A percentile compares a stretch with the other conserved stretches of the same genome.
phyloP scores from a whole-genome alignment of 1,140 invertebrate genomes.

The Ridgeia piscesae region DNA sequence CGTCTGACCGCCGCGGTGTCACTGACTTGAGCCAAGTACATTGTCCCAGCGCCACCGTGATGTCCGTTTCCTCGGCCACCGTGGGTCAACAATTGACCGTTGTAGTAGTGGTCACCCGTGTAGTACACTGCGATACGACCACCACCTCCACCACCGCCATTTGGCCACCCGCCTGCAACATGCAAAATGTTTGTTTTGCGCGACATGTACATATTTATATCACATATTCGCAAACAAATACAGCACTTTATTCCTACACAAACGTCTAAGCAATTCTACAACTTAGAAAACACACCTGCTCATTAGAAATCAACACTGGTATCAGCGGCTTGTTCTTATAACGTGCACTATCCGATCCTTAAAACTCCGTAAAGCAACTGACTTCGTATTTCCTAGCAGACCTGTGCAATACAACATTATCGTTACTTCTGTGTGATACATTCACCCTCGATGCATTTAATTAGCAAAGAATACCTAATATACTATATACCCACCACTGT shows the following conservation, averaged over 20 bases:
- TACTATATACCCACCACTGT: too few species aligned
- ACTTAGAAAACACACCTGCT: background rate
- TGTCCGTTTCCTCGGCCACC: conserved; percentile 38
- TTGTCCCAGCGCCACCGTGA: conserved; percentile 42
- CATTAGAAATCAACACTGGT: background rate
- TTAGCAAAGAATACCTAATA: too few species aligned
- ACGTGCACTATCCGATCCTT: too few species aligned
- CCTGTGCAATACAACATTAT: too few species aligned
- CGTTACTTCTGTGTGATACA: too few species aligned
- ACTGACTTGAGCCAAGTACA: conserved; percentile 36
- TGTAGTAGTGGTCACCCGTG: conserved; percentile 38
- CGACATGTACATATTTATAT: background rate
- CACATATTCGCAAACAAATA: background rate
- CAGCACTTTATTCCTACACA: background rate
- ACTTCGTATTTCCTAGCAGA: too few species aligned
- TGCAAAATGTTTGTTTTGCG: background rate
- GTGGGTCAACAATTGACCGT: conserved; percentile 38
- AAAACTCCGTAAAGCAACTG: too few species aligned
- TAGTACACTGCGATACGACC: conserved; percentile 45
- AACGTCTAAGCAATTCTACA: background rate
- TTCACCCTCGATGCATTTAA: too few species aligned
- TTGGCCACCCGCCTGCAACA: conserved; percentile 26
- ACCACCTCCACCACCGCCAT: conserved; percentile 45
- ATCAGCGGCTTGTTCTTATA: too few species aligned
- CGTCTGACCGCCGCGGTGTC: conserved; percentile 16